Base-by-base conservation (phyloP, 2,113 vertebrate species). In the Rousettus leschenaultii region DNA sequence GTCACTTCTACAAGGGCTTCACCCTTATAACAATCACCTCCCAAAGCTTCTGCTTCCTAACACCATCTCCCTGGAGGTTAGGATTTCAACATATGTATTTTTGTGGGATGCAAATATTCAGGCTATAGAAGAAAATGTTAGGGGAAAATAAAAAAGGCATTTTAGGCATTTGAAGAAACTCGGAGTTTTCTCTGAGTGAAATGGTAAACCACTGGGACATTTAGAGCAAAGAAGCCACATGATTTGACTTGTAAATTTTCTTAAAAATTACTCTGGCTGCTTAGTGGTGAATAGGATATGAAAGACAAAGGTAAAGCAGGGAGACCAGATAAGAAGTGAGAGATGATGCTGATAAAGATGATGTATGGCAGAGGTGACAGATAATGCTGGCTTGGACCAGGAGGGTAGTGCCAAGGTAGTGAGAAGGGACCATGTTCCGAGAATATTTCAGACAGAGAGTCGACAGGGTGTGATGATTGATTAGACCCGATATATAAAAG, bases 401-500 rank as follows among this genome's bases (percentile, higher is more conserved):
- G 18, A 16, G 10, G 0, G 5, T n/a, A 7, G 12, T 24, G 4
- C 16, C 15, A 13, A 1, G 10, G 18, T n/a, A 43, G 14, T 33
- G 13, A 80, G 24, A 21, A 16, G 11, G 3, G n/a, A 33, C 2
- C 3, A 7, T 12, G 14, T 40, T 43, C 55, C 53, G 35, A 61
- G 16, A 26, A 4, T 63, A 19, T 55, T 51, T 63, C 26, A 55
- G 5, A 48, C 26, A 10, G 33, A 77, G 18, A 45, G 7, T 40
- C 24, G 11, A n/a, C 1, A 82, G 6, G 6, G 6, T 35, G 80
- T 48, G 14, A 13, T 80, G 48, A 66, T 5, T 1, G 12, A 33
- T 38, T 38, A 55, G 11, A 28, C 2, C 7, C 77, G 24, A 8
- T 7, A 16, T 68, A 63, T 28, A 35, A 63, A 5, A 90, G 30